Percentiles rank a stretch among this genome's conserved stretches.
Conservation (phyloP, 2,888 invertebrate species). For the Hirtodrosophila duncani region DNA sequence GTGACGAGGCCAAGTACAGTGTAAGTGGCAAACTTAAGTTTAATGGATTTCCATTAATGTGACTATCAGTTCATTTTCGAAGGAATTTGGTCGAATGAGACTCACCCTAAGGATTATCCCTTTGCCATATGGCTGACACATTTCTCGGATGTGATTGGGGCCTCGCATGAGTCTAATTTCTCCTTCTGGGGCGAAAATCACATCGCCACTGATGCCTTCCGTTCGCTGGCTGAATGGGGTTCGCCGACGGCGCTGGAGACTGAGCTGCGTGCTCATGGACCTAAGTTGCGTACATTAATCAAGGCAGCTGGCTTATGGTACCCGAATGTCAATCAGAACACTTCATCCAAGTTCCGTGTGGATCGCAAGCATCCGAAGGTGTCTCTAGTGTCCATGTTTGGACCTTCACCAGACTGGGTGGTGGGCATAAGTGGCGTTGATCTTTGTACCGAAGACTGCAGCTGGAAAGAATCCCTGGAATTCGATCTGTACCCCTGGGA, state of each 20-base stretch:
- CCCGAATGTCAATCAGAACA: conserved; percentile 91
- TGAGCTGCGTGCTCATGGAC: conserved; percentile 90
- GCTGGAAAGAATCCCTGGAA: conserved; percentile 91
- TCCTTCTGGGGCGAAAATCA: conserved; percentile 95
- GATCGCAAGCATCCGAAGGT: conserved; percentile 91
- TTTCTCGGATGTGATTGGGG: conserved; percentile 98
- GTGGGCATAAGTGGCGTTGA: conserved; percentile 94
- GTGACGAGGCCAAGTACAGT: conserved; percentile 97
- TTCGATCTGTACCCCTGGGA: conserved; percentile 96
- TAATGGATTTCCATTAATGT: neutral
- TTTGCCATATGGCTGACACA: conserved; percentile 93
- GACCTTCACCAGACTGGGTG: conserved; percentile 99
- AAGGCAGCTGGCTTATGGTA: conserved; percentile 94
- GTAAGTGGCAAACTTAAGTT: conserved; percentile 78
- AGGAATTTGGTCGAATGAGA: conserved; percentile 96
- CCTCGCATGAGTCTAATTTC: conserved; percentile 92
- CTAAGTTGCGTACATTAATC: conserved; percentile 88
- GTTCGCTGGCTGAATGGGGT: conserved; percentile 85
- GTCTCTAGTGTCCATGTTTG: conserved; percentile 92
- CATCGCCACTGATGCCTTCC: conserved; percentile 92
- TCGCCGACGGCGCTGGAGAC: conserved; percentile 92
- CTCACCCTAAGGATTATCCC: conserved; percentile 98
- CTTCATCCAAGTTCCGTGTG: conserved; percentile 88
- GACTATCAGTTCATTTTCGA: conserved; percentile 91
- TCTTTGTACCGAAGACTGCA: conserved; percentile 91